phyloP scores from a whole-genome alignment of 2,888 invertebrate genomes.

The Stenoptilia bipunctidactyla region DNA sequence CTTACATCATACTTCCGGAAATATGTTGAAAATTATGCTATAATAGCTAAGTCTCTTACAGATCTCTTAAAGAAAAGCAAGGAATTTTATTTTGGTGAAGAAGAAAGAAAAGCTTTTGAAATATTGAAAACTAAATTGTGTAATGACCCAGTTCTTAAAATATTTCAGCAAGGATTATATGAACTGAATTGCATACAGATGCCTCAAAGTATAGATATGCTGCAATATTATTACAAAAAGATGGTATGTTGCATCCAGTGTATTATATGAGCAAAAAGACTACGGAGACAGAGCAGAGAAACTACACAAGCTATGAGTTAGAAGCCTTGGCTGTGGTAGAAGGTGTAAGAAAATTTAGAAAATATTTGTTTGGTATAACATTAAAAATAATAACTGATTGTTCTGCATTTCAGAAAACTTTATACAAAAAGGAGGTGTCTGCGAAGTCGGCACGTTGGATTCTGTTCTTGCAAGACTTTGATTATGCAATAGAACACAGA shows the following conservation, averaged over 20 bases:
- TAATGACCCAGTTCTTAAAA: constrained; percentile 10
- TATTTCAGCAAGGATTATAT: constrained; percentile 9
- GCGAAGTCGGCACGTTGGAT: constrained; percentile 17
- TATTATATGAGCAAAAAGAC: constrained; percentile 17
- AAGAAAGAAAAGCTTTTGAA: constrained; percentile 6
- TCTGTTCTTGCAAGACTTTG: constrained; percentile 13
- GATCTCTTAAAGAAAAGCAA: constrained; percentile 9
- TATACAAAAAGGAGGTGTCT: constrained; percentile 19
- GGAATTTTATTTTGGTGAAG: constrained; percentile 7
- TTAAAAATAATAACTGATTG: constrained; percentile 4
- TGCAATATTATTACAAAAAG: constrained; percentile 16
- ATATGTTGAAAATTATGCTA: constrained; percentile 14
- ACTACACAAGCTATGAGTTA: constrained; percentile 11
- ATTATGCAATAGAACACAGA: constrained; percentile 12
- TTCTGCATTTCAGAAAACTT: constrained; percentile 16
- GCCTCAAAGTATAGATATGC: constrained; percentile 6
- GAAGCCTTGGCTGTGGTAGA: constrained; percentile 11
- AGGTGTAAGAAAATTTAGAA: constrained; percentile 8
- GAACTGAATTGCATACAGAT: constrained; percentile 18
- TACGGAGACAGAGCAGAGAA: constrained; percentile 7
- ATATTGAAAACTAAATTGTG: constrained; percentile 7
- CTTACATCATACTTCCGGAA: constrained; percentile 16
- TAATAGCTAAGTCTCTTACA: constrained; percentile 13
- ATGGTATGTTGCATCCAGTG: constrained; percentile 12
- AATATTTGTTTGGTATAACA: constrained; percentile 7